Percentiles rank a stretch among this genome's conserved stretches.
These are phyloP conservation scores for Lates japonicus DNA, from an alignment of 2,797 vertebrate species.

Conservation along the genomic window DNA sequence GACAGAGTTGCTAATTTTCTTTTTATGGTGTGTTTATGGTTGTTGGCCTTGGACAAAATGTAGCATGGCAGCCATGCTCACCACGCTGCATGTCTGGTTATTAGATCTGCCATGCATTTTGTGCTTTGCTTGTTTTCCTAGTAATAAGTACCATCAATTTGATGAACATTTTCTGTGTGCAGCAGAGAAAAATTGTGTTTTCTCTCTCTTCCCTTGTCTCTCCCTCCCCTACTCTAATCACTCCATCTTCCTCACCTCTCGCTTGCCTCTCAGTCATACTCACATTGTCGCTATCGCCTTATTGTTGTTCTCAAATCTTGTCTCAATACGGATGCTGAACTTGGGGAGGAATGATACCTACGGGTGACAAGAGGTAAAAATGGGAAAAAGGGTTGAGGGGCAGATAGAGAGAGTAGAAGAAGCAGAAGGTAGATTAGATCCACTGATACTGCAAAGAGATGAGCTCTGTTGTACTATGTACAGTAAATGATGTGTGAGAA, in stretches of 20 bases:
- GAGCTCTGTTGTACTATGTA: conserved; percentile 68
- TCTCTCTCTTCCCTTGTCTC: conserved; percentile 42
- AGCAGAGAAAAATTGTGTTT: conserved; percentile 72
- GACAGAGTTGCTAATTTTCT: conserved; percentile 37
- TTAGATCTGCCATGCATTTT: conserved; percentile 74
- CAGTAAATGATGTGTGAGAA: conserved; percentile 73
- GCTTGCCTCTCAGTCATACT: conserved; percentile 72
- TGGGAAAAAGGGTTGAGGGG: conserved; percentile 28
- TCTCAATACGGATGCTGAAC: conserved; percentile 89
- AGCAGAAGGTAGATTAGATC: conserved; percentile 50
- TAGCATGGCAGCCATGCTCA: conserved; percentile 52
- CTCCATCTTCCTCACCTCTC: conserved; percentile 57
- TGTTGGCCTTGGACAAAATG: conserved; percentile 45
- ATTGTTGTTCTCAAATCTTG: conserved; percentile 89
- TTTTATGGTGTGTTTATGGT: conserved; percentile 36
- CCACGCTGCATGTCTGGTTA: conserved; percentile 60
- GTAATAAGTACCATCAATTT: conserved; percentile 71
- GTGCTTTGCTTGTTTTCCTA: conserved; percentile 72
- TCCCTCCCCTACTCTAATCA: conserved; percentile 51
- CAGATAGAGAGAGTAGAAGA: conserved; percentile 47
- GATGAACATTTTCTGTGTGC: conserved; percentile 70
- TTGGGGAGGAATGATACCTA: conserved; percentile 88
- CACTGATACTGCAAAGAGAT: conserved; percentile 56
- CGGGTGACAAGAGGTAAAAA: conserved; percentile 45
- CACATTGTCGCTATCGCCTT: conserved; percentile 87